phyloP scores from a whole-genome alignment of 2,888 invertebrate species.

The Callyntrura sp. region DNA sequence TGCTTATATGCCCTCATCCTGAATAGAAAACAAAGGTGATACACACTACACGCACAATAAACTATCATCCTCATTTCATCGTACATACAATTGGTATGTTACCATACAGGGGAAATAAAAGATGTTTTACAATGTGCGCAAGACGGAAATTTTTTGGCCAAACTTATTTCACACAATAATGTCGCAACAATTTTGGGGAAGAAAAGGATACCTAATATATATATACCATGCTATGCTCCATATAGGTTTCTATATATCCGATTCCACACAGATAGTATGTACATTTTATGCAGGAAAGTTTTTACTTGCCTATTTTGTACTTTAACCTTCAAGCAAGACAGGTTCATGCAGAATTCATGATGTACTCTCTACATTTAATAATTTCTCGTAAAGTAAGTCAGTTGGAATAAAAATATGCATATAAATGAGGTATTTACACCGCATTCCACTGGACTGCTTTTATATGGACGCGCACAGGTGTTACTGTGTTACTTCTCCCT shows the following conservation, averaged over 20 bases:
- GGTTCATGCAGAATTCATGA: constrained; percentile 73
- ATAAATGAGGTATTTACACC: constrained; percentile 42
- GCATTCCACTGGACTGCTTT: constrained; percentile 28
- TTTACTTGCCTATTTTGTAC: constrained; percentile 28
- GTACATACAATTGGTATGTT: background rate
- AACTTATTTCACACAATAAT: constrained; percentile 21
- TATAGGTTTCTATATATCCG: too few species aligned
- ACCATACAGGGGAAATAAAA: constrained; percentile 38
- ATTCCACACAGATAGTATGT: too few species aligned
- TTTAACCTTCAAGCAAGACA: constrained; percentile 72
- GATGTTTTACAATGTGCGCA: background rate
- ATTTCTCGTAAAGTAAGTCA: constrained; percentile 45
- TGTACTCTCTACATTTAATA: background rate
- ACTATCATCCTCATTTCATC: background rate
- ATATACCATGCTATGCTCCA: too few species aligned
- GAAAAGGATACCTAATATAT: too few species aligned
- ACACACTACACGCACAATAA: background rate
- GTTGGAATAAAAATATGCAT: constrained; percentile 38
- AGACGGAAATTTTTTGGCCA: background rate
- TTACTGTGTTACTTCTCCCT: background rate
- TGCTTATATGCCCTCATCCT: background rate
- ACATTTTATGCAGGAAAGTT: too few species aligned
- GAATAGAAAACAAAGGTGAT: constrained; percentile 16
- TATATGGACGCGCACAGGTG: constrained; percentile 19
- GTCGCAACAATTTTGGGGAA: background rate